Evolutionary conservation across 2,113 vertebrate species (phyloP).

Genomic region (Oostethus manadensis): DNA sequence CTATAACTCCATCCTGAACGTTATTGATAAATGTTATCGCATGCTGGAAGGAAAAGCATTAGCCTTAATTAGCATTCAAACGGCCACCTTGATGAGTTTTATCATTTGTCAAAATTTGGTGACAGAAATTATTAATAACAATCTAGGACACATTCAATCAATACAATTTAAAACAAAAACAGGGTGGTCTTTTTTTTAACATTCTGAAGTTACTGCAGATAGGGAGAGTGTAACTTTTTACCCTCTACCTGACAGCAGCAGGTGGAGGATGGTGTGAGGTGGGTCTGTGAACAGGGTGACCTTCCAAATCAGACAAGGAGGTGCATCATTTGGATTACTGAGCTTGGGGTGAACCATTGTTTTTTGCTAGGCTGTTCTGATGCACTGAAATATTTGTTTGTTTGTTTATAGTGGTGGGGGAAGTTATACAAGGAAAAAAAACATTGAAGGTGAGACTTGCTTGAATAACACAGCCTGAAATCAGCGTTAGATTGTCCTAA

Average conservation of each 20-base stretch:
- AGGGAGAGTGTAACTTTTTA: conserved; percentile 1
- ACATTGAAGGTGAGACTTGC: not conserved
- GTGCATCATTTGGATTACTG: conserved; percentile 5
- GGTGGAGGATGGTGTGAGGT: not conserved
- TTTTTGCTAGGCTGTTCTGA: not conserved
- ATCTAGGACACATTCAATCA: too few species aligned
- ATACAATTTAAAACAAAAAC: too few species aligned
- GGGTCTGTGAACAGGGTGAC: not conserved
- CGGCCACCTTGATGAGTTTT: not conserved
- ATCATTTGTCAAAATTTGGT: not conserved
- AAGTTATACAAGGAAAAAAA: not conserved
- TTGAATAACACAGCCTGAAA: not conserved
- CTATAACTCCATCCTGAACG: not conserved
- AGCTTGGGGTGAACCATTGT: not conserved
- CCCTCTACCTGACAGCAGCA: conserved; percentile 1
- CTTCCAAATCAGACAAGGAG: conserved; percentile 5
- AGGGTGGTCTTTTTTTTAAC: too few species aligned
- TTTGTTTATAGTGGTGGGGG: not conserved
- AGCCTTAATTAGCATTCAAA: not conserved
- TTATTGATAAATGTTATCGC: not conserved
- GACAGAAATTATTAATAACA: not conserved
- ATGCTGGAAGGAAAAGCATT: not conserved
- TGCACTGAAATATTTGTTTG: not conserved
- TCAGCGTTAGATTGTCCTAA: not conserved
- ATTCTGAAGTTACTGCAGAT: not conserved